These are phyloP conservation scores for Ridgeia piscesae DNA, from an alignment of 1,140 invertebrate genomes.

Conservation along the genomic window DNA sequence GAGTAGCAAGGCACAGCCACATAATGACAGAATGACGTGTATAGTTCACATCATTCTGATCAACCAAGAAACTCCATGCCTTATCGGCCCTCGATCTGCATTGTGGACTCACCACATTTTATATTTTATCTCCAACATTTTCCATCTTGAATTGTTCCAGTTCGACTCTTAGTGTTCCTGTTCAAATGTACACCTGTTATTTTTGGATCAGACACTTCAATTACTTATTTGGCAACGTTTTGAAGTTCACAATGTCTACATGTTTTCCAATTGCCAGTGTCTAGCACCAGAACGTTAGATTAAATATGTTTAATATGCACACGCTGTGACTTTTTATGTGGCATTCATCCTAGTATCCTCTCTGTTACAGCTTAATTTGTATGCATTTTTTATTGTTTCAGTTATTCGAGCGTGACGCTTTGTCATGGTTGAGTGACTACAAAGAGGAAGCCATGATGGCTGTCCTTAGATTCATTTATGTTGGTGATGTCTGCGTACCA, in stretches of 20 bases:
- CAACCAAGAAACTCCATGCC: no score
- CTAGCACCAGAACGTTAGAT: not conserved
- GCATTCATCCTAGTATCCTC: not conserved
- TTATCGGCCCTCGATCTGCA: not conserved
- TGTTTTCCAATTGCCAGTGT: not conserved
- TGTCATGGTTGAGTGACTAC: not conserved
- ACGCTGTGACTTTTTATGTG: not conserved
- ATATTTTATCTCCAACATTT: not conserved
- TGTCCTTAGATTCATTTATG: not conserved
- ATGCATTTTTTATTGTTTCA: not conserved
- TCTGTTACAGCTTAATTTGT: not conserved
- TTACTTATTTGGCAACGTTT: not conserved
- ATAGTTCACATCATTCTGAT: no score
- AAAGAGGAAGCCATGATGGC: not conserved
- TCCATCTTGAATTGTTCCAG: not conserved
- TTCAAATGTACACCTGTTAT: not conserved
- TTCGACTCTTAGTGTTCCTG: not conserved
- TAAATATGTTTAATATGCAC: no score
- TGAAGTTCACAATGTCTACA: not conserved
- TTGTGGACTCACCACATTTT: not conserved
- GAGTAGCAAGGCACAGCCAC: no score
- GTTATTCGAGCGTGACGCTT: not conserved
- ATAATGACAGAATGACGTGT: no score
- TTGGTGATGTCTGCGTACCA: not conserved
- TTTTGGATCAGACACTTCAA: no score